These are phyloP conservation scores for Pseudopleuronectes americanus DNA, from an alignment of 2,797 vertebrate genomes.

Conservation along the genomic window DNA sequence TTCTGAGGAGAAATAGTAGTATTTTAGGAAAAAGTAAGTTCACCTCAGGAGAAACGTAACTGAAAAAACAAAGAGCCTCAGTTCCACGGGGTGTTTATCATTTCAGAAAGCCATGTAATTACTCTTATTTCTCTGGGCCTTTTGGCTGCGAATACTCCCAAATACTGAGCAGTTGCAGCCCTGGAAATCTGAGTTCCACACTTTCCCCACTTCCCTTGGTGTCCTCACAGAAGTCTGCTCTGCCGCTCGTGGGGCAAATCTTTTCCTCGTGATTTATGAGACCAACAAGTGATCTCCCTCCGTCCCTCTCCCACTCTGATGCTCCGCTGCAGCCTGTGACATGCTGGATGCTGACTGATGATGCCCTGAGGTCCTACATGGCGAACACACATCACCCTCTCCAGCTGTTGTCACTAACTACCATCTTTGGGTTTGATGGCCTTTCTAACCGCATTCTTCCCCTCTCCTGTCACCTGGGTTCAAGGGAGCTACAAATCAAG, in stretches of 20 bases:
- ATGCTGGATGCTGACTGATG: constrained; percentile 77
- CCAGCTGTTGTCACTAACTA: constrained; percentile 83
- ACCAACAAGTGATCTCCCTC: constrained; percentile 61
- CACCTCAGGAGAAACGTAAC: constrained; percentile 25
- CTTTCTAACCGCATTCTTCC: constrained; percentile 78
- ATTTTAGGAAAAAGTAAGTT: constrained; percentile 4
- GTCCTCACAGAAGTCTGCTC: constrained; percentile 40
- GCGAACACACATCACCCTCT: constrained; percentile 71
- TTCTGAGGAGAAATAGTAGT: background rate
- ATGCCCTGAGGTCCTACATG: constrained; percentile 67
- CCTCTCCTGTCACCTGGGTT: constrained; percentile 76
- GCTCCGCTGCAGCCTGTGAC: constrained; percentile 58
- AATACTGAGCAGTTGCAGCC: constrained; percentile 22
- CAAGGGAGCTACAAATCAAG: constrained; percentile 80
- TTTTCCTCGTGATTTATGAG: constrained; percentile 69
- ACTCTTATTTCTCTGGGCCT: constrained; percentile 39
- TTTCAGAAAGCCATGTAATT: constrained; percentile 45
- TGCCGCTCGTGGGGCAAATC: constrained; percentile 28
- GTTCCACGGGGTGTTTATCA: constrained; percentile 35
- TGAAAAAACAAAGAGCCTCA: constrained; percentile 10
- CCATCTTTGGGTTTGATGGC: constrained; percentile 79
- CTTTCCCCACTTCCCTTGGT: constrained; percentile 22
- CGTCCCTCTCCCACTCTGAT: constrained; percentile 40
- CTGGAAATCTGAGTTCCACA: constrained; percentile 24
- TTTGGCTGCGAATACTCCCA: constrained; percentile 13